These are phyloP conservation scores for Furcifer pardalis DNA, from an alignment of 2,797 vertebrate species.

Conservation along the genomic window DNA sequence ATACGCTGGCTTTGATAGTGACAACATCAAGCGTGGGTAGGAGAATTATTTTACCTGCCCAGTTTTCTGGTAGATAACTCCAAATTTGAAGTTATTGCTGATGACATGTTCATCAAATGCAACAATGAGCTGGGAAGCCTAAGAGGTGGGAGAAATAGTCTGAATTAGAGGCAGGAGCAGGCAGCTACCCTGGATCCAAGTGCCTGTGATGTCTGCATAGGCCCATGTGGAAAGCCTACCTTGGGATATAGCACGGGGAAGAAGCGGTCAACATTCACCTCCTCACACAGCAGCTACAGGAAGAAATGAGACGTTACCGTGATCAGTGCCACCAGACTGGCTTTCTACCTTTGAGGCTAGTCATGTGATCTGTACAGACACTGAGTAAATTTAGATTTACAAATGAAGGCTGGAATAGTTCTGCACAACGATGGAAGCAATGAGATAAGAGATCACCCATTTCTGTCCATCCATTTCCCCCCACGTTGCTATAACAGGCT, in stretches of 20 bases:
- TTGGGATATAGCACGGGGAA: conserved; percentile 92
- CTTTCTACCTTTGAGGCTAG: background rate
- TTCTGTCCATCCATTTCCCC: background rate
- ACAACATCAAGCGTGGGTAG: background rate
- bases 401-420: background rate
- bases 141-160: conserved; percentile 37
- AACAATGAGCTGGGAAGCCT: conserved; percentile 75
- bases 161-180: background rate
- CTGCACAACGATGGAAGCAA: background rate
- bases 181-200: conserved; percentile 8
- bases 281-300: conserved; percentile 87
- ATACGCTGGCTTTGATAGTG: background rate
- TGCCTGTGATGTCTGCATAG: background rate
- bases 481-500: background rate
- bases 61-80: conserved; percentile 76
- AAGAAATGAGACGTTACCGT: conserved; percentile 43
- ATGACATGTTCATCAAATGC: conserved; percentile 76
- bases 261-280: conserved; percentile 91
- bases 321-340: background rate
- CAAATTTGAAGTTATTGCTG: conserved; percentile 78
- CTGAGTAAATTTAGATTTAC: too few relatives aligned
- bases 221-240: conserved; percentile 69
- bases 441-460: background rate
- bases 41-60: conserved; percentile 67
- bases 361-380: background rate